A percentile compares a stretch with the other conserved stretches of the same genome.
Conservation (phyloP, 2,888 invertebrate genomes). For the Diploptera punctata region DNA sequence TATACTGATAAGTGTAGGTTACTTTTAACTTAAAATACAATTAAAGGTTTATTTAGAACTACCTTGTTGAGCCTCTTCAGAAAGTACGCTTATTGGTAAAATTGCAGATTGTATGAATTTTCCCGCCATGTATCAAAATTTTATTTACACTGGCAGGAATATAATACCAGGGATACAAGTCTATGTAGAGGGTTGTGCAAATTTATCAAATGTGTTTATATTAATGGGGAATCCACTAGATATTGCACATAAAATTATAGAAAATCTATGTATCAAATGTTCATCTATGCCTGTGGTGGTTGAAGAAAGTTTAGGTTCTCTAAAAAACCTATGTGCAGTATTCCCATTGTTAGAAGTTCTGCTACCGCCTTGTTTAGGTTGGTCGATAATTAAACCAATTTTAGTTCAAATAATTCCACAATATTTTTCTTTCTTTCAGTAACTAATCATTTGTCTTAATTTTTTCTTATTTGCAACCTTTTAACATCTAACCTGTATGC, state of each 20-base stretch:
- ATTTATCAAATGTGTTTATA: not conserved
- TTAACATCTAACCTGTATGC: not conserved
- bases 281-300: not conserved
- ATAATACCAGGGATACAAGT: no score
- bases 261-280: not conserved
- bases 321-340: not conserved
- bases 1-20: no score
- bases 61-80: not conserved
- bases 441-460: not conserved
- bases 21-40: not conserved
- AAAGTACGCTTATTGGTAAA: not conserved
- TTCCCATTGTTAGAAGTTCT: not conserved
- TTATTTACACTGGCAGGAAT: not conserved
- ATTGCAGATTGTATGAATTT: not conserved
- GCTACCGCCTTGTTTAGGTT: not conserved
- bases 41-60: not conserved
- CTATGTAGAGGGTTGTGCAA: not conserved
- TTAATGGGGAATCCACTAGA: not conserved
- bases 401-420: not conserved
- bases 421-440: not conserved
- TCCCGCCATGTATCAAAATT: not conserved
- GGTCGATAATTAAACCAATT: not conserved
- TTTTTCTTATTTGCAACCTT: not conserved
- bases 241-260: not conserved
- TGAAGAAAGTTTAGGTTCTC: conserved; percentile 38